These are phyloP conservation scores for Eolophus roseicapilla DNA, from an alignment of 2,113 vertebrate species.

Conservation along the genomic window DNA sequence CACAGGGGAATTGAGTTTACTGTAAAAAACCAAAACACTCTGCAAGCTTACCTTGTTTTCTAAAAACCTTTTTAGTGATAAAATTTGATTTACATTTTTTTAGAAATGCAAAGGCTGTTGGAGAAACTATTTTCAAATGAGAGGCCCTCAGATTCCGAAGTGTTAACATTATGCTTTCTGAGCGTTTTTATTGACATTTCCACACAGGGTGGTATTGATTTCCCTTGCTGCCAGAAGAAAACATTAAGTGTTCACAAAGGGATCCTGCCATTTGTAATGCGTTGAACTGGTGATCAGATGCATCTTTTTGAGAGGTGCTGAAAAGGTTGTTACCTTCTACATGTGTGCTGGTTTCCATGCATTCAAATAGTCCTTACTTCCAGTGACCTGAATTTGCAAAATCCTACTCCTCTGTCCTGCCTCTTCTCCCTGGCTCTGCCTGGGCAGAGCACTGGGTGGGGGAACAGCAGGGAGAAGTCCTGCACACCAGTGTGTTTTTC, in stretches of 20 bases:
- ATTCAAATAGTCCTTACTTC: background rate
- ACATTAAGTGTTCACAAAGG: background rate
- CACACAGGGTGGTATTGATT: background rate
- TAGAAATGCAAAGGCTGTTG: background rate
- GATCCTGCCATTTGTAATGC: background rate
- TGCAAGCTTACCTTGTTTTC: background rate
- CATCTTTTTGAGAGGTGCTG: background rate
- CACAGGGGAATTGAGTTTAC: background rate
- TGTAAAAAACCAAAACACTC: background rate
- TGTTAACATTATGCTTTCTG: background rate
- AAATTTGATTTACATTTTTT: background rate
- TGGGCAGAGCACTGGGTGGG: background rate
- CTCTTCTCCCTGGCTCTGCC: background rate
- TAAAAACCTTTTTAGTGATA: background rate
- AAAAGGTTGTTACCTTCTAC: background rate
- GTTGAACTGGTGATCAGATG: background rate
- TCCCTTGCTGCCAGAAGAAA: background rate
- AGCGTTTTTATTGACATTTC: background rate
- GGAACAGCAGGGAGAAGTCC: background rate
- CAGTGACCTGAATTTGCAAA: background rate
- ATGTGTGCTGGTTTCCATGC: fast-evolving
- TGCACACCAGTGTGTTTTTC: fast-evolving
- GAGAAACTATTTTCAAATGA: background rate
- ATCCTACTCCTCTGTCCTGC: background rate
- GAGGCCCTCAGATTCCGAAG: background rate